phyloP scores from a whole-genome alignment of 2,888 invertebrate genomes.

The Drosophila subquinaria region DNA sequence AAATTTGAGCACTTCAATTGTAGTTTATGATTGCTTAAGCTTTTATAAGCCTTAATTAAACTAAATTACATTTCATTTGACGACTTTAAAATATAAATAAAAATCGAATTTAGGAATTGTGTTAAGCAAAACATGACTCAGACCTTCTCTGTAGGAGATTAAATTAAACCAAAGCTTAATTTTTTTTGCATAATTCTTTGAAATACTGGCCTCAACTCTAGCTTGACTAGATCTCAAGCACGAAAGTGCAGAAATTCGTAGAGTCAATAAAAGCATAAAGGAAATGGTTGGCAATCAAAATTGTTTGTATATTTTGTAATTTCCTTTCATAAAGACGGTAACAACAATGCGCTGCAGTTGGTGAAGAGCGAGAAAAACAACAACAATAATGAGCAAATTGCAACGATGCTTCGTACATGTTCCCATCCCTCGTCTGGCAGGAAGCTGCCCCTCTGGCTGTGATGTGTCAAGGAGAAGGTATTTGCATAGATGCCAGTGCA shows the following conservation, averaged over 20 bases:
- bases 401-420: constrained; percentile 46
- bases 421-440: neutral
- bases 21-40: neutral
- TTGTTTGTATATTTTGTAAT: constrained; percentile 40
- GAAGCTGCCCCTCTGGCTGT: constrained; percentile 18
- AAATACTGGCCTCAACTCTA: neutral
- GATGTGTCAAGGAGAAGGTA: constrained; percentile 41
- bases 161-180: too few species aligned
- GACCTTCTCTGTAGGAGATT: too few species aligned
- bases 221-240: neutral
- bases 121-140: too few species aligned
- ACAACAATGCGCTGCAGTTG: constrained; percentile 39
- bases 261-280: constrained; percentile 16
- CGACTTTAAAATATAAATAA: too few species aligned
- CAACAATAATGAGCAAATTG: constrained; percentile 70
- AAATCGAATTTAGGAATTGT: too few species aligned
- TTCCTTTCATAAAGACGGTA: constrained; percentile 31
- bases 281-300: constrained; percentile 34
- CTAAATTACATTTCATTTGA: neutral
- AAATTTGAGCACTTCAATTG: constrained; percentile 2
- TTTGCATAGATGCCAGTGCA: constrained; percentile 70
- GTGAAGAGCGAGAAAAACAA: constrained; percentile 13
- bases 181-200: too few species aligned
- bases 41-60: neutral
- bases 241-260: neutral